Evolutionary conservation across 2,113 vertebrate species (phyloP), one percentile per base, ranked within the genome.

Genomic region (Charina bottae): DNA sequence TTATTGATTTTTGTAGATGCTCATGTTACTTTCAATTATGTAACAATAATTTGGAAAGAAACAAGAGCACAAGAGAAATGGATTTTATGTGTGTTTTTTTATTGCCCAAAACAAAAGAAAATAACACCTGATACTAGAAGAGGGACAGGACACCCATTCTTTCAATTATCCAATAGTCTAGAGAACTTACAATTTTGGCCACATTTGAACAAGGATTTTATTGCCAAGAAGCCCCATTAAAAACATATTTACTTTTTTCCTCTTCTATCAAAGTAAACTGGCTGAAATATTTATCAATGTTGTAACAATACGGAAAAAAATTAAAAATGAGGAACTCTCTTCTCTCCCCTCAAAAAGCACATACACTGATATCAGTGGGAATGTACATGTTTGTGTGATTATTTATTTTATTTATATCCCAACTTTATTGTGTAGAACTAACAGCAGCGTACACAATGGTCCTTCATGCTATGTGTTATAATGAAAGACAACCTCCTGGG

Each of bases 161-260:
- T 19, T 37, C 68, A 37, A 78, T 78, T 78, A 37, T 33, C 15
- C 68, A 78, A 17, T n/a, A 7, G 68, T 33, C 13, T 72, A 28
- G 68, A 72, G 68, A 33, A 72, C n/a, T 37, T 72, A 33, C 17
- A 72, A 72, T 19, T 78, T 78, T 78, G 68, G 68, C 68, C 68
- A 72, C 68, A 72, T 2, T 72, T 72, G 15, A 33, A 37, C 28
- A 37, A 78, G n/a, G n/a, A 3, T 78, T 78, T 37, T 78, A 78
- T 78, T 78, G 68, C 68, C 68, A 78, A 78, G 68, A 78, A n/a
- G 33, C 68, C n/a, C n/a, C 68, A 78, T 78, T 78, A 78, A 78
- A 78, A 37, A 37, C 6, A 37, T 37, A 37, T 78, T 78, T 78
- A 78, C n/a, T 37, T 78, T 37, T 37, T 78, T 72, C 17, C 28